Percentiles rank a stretch among this genome's conserved stretches.
These are phyloP conservation scores for Hippocampus zosterae DNA, from an alignment of 2,113 vertebrate species.

Conservation along the genomic window DNA sequence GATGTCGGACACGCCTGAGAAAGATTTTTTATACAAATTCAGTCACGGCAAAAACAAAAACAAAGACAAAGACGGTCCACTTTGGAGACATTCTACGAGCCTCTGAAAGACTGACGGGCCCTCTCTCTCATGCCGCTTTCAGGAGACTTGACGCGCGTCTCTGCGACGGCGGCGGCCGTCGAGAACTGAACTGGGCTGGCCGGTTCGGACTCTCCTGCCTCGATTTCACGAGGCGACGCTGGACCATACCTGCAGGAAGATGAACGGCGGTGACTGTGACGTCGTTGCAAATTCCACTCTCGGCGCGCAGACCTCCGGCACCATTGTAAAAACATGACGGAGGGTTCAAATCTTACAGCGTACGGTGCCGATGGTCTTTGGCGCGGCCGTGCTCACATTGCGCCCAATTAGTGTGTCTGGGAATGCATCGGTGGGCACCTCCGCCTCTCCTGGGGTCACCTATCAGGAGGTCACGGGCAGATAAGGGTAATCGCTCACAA, in stretches of 20 bases:
- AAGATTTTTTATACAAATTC: constrained; percentile 55
- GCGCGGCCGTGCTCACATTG: constrained; percentile 19
- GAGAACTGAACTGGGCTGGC: constrained; percentile 45
- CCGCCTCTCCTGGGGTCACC: constrained; percentile 36
- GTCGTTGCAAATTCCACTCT: too few relatives aligned
- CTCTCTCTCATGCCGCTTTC: constrained; percentile 49
- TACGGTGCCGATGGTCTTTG: constrained; percentile 21
- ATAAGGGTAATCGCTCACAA: neutral
- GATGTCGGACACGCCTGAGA: constrained; percentile 90
- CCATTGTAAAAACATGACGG: too few relatives aligned
- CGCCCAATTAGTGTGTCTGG: constrained; percentile 23
- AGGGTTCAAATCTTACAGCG: constrained; percentile 18
- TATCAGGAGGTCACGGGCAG: constrained; percentile 8
- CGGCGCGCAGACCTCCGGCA: too few relatives aligned
- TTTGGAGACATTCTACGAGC: constrained; percentile 40
- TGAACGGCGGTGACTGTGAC: too few relatives aligned
- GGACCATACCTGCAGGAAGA: constrained; percentile 15
- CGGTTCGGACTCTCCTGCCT: constrained; percentile 29
- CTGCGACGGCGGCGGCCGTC: constrained; percentile 47
- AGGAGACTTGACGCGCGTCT: neutral
- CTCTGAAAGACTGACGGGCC: constrained; percentile 72
- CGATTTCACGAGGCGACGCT: constrained; percentile 71
- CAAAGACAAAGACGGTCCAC: neutral
- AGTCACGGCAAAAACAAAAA: constrained; percentile 28
- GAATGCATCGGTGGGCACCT: constrained; percentile 26